Conservation (phyloP, 1,140 invertebrate species). For the Eueides isabella region DNA sequence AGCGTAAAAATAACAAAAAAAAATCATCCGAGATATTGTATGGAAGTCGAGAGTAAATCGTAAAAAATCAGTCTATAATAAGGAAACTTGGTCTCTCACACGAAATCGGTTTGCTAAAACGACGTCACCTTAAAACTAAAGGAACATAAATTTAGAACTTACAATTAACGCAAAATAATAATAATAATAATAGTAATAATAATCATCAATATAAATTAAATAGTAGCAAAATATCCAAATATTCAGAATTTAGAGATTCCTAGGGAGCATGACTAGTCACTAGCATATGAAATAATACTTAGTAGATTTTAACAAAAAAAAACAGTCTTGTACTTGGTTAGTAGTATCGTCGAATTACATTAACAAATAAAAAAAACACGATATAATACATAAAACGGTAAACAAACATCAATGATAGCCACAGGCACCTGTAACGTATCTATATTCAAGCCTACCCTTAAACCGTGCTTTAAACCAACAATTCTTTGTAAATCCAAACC, state of each 20-base stretch:
- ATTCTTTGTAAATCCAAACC: background rate
- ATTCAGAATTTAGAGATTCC: slow-evolving; percentile 30
- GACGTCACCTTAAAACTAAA: slow-evolving; percentile 58
- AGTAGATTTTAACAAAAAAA: background rate
- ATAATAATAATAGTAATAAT: slow-evolving; percentile 28
- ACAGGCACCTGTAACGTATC: background rate
- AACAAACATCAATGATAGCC: background rate
- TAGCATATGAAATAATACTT: background rate
- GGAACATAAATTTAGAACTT: slow-evolving; percentile 59
- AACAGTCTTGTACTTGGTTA: slow-evolving; percentile 31
- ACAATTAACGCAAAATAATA: slow-evolving; percentile 47
- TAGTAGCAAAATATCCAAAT: slow-evolving; percentile 26
- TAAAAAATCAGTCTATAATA: slow-evolving; percentile 78
- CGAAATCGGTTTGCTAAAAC: slow-evolving; percentile 53
- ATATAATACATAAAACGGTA: slow-evolving; percentile 14
- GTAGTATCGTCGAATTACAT: slow-evolving; percentile 31
- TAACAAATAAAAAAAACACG: slow-evolving; percentile 15
- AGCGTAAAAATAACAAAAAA: slow-evolving; percentile 32
- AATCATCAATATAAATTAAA: slow-evolving; percentile 17
- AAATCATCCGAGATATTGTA: slow-evolving; percentile 28
- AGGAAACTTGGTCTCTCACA: slow-evolving; percentile 51
- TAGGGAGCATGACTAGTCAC: slow-evolving; percentile 33
- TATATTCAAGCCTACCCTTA: background rate
- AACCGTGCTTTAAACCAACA: background rate
- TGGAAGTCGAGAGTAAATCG: slow-evolving; percentile 42